Evolutionary conservation across 2,113 vertebrate species (phyloP), one percentile per base, ranked within the genome.

Genomic region (Zosterops lateralis): DNA sequence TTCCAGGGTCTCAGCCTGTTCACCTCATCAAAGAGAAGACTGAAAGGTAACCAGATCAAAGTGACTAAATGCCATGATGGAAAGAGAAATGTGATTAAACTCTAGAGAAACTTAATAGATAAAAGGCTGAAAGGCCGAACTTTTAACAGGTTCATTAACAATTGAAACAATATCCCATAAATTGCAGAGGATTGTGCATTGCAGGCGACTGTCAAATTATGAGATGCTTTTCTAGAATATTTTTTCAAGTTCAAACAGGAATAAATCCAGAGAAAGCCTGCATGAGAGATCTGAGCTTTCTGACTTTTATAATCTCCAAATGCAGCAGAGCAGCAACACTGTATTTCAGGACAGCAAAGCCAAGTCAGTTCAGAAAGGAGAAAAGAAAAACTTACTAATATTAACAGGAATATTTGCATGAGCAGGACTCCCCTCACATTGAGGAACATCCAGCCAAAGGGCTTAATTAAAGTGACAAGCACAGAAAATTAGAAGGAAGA

Each of bases 121-220:
- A 78, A 89, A 92, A 86, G 32, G 60, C 56, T 86, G 79, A 85
- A 90, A 92, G 83, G 64, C 36, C 12, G 2, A 72, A 80, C 50
- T 93, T 95, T 88, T 81, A 93, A 61, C 51, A 62, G 82, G 60
- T 90, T 95, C 91, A 95, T 90, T 92, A 93, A 87, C 89, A 89
- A 92, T 2, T 89, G 68, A 87, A 95, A 93, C 79, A 93, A 74
- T 60, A 60, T 36, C 36, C 48, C 68, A 42, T 9, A 40, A 88
- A 86, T 36, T 67, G 64, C 11, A 9, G 61, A 87, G 70, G 53
- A 48, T 53, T 87, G 36, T 19, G 56, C 65, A 65, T 26, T 44
- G 36, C 80, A 65, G 48, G 60, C 0, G 5, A 65, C 5, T 64
- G 66, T 29, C 68, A 71, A 76, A 58, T 86, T 86, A 90, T 3